phyloP scores from a whole-genome alignment of 2,113 vertebrate genomes.

The Mohoua ochrocephala region DNA sequence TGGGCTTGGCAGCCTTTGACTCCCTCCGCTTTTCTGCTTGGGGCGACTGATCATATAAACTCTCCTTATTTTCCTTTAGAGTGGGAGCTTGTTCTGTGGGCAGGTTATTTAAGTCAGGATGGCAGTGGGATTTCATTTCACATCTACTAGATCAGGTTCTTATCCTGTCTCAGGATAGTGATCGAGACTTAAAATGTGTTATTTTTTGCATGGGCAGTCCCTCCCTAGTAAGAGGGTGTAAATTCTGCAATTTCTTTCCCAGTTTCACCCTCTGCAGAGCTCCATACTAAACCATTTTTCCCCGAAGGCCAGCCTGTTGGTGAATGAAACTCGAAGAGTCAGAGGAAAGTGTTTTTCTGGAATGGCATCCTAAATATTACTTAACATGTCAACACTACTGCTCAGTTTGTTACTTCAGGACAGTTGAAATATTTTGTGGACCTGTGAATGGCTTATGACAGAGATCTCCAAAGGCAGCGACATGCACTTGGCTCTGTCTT shows the following conservation, averaged over 20 bases:
- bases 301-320: fast-evolving
- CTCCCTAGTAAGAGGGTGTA: neutral
- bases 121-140: neutral
- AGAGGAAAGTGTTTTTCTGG: neutral
- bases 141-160: neutral
- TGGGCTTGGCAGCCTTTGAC: neutral
- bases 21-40: neutral
- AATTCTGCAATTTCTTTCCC: neutral
- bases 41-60: neutral
- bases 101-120: neutral
- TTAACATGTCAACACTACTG: neutral
- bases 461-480: neutral
- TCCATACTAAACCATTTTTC: neutral
- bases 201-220: neutral
- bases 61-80: neutral
- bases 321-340: neutral
- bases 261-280: neutral
- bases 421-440: neutral
- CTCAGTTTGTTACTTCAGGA: neutral
- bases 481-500: neutral
- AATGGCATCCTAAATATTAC: neutral
- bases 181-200: neutral
- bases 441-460: neutral
- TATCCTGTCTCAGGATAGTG: neutral
- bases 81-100: neutral